A percentile compares a stretch with the other conserved stretches of the same genome.
These are phyloP conservation scores for Leptothorax acervorum DNA, from an alignment of 2,888 invertebrate genomes.

Conservation along the genomic window DNA sequence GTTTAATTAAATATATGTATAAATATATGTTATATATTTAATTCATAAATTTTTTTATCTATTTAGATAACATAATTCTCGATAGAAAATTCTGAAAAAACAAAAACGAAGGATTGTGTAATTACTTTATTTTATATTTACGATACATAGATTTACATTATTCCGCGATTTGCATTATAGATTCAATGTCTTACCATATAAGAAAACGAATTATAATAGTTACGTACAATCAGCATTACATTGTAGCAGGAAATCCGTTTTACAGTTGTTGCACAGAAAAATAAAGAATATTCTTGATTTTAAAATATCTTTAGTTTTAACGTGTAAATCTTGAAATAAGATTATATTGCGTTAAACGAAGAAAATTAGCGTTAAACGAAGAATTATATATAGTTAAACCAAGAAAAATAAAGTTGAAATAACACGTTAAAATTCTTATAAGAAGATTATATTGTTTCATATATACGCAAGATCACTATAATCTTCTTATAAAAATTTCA, in stretches of 20 bases:
- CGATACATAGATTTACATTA: background rate
- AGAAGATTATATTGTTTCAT: too few relatives aligned
- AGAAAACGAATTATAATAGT: background rate
- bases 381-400: too few relatives aligned
- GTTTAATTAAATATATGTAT: too few relatives aligned
- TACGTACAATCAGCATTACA: background rate
- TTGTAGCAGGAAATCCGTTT: background rate
- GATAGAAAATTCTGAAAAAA: background rate
- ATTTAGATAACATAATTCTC: background rate
- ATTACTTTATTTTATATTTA: background rate
- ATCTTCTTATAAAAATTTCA: too few relatives aligned
- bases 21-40: background rate
- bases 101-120: background rate
- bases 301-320: too few relatives aligned
- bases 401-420: too few relatives aligned
- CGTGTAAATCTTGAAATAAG: too few relatives aligned
- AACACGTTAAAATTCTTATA: too few relatives aligned
- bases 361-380: too few relatives aligned
- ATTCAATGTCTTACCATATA: background rate
- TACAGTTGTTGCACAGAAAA: background rate
- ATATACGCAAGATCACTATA: too few relatives aligned
- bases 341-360: too few relatives aligned
- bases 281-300: too few relatives aligned
- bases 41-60: background rate
- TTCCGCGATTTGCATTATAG: background rate